Percentiles rank a stretch among this genome's conserved stretches.
phyloP scores from a whole-genome alignment of 2,888 invertebrate genomes.

The Lymantria monacha region DNA sequence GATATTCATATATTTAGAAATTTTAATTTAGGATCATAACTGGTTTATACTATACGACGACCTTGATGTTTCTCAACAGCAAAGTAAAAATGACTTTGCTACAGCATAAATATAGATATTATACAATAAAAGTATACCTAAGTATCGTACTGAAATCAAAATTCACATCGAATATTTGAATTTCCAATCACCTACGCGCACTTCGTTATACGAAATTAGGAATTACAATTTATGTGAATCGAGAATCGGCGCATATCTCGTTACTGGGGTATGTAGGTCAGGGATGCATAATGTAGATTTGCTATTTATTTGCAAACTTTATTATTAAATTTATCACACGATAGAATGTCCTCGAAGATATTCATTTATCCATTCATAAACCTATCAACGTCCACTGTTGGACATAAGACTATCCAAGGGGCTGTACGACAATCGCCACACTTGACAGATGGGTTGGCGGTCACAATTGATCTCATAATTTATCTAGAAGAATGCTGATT shows the following conservation, averaged over 20 bases:
- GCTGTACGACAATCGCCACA: too few relatives aligned
- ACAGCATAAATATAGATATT: neutral
- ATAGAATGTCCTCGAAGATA: conserved; percentile 22
- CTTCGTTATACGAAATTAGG: conserved; percentile 38
- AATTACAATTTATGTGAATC: conserved; percentile 43
- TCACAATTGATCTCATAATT: too few relatives aligned
- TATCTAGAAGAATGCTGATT: too few relatives aligned
- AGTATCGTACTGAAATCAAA: conserved; percentile 10
- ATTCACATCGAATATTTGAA: conserved; percentile 31
- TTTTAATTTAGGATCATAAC: too few relatives aligned
- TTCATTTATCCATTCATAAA: too few relatives aligned
- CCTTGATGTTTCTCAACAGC: too few relatives aligned
- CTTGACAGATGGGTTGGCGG: too few relatives aligned
- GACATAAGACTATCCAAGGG: too few relatives aligned
- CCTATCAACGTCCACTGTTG: too few relatives aligned
- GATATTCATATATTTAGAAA: too few relatives aligned
- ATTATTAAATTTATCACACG: conserved; percentile 49
- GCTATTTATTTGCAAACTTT: conserved; percentile 42
- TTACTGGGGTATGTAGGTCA: conserved; percentile 62
- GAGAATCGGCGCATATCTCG: conserved; percentile 33
- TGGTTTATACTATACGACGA: too few relatives aligned
- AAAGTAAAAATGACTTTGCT: neutral
- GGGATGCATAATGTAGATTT: conserved; percentile 42
- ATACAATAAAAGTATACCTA: neutral
- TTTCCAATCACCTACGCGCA: conserved; percentile 33